These are phyloP conservation scores for Lates calcarifer DNA, from an alignment of 2,113 vertebrate genomes.

Conservation along the genomic window DNA sequence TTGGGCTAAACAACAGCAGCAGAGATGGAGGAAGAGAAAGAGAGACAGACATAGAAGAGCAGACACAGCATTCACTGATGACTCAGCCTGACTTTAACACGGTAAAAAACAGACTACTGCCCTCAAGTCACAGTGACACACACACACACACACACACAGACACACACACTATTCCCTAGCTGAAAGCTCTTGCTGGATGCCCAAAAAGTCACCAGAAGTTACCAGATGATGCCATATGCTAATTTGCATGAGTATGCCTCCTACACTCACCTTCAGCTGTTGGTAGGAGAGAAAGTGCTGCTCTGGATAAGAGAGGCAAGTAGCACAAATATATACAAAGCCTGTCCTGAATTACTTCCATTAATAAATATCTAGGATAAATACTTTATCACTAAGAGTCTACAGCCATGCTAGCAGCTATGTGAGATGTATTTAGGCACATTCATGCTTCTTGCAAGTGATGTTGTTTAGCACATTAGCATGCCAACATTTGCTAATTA, in stretches of 20 bases:
- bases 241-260: conserved; percentile 15
- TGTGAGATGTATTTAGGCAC: background rate
- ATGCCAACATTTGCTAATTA: no score
- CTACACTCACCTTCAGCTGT: background rate
- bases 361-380: background rate
- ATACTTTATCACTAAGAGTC: background rate
- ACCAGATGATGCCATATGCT: conserved; percentile 15
- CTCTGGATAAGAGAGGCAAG: background rate
- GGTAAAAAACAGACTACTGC: conserved; percentile 32
- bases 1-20: conserved; percentile 41
- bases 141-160: background rate
- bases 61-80: conserved; percentile 39
- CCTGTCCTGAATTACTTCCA: background rate
- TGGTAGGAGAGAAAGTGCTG: background rate
- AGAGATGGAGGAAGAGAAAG: background rate
- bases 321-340: background rate
- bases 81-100: conserved; percentile 61
- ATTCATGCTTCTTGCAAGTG: no score
- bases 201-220: conserved; percentile 33
- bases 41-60: conserved; percentile 18
- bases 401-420: background rate
- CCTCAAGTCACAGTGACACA: conserved; percentile 37
- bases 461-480: no score
- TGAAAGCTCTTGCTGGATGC: background rate
- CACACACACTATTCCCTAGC: conserved; percentile 7